Evolutionary conservation across 92 coral and sea anemone species (phyloP).

Genomic region (Epizoanthus scotinus): DNA sequence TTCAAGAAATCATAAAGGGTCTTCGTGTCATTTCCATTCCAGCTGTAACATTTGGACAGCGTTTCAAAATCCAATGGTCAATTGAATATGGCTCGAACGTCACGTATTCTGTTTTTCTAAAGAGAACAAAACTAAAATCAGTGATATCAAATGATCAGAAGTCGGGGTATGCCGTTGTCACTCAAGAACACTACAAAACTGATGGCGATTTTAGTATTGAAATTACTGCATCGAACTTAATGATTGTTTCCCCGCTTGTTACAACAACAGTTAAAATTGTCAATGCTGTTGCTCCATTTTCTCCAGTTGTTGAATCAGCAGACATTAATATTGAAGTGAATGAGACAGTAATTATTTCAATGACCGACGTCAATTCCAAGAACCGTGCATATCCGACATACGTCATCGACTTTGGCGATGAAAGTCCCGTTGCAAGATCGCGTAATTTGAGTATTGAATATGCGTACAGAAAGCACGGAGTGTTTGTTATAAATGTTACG

Average conservation of each 20-base stretch:
- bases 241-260: slow-evolving; percentile 20
- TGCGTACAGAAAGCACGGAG: slow-evolving; percentile 32
- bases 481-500: slow-evolving; percentile 53
- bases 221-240: slow-evolving; percentile 59
- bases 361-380: slow-evolving; percentile 37
- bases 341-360: slow-evolving; percentile 45
- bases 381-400: slow-evolving; percentile 43
- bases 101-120: slow-evolving; percentile 8
- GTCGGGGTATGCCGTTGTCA: slow-evolving; percentile 43
- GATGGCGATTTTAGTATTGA: slow-evolving; percentile 51
- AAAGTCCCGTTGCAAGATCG: slow-evolving; percentile 45
- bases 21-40: slow-evolving; percentile 45
- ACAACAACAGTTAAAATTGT: slow-evolving; percentile 31
- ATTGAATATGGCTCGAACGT: slow-evolving; percentile 51
- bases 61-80: slow-evolving; percentile 49
- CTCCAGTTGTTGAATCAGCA: slow-evolving; percentile 14
- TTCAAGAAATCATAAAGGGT: slow-evolving; percentile 50
- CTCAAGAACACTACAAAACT: slow-evolving; percentile 48
- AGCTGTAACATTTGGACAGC: slow-evolving; percentile 45
- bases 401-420: slow-evolving; percentile 56
- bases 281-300: slow-evolving; percentile 46
- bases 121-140: slow-evolving; percentile 11
- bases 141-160: slow-evolving; percentile 40
- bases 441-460: slow-evolving; percentile 35
- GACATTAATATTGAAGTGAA: slow-evolving; percentile 48